Evolutionary conservation across 2,888 invertebrate species (phyloP).

Genomic region (Scaptomyza caliginosa): DNA sequence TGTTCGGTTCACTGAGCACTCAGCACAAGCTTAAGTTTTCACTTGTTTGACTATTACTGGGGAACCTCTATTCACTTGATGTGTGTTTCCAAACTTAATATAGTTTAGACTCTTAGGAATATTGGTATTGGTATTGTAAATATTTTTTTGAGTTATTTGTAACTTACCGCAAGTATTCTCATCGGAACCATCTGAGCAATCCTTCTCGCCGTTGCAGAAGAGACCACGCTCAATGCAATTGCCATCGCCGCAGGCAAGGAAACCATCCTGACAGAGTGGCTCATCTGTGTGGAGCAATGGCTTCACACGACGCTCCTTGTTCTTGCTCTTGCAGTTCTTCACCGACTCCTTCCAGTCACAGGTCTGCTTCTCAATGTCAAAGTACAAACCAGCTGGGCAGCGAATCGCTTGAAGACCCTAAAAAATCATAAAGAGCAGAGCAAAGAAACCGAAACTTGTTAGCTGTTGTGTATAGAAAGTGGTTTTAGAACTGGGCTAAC

Average conservation of each 20-base stretch:
- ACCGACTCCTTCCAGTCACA: slow-evolving; percentile 97
- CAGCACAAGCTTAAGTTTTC: slow-evolving; percentile 5
- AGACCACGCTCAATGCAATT: slow-evolving; percentile 94
- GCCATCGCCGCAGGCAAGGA: slow-evolving; percentile 94
- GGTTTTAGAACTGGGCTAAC: neutral
- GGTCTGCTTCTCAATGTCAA: slow-evolving; percentile 97
- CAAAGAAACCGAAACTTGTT: neutral
- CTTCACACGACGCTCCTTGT: slow-evolving; percentile 94
- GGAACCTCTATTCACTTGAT: neutral
- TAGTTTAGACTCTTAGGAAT: too few species aligned
- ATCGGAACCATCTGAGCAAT: slow-evolving; percentile 94
- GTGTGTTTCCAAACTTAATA: neutral
- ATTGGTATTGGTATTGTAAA: too few species aligned
- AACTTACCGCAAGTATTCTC: slow-evolving; percentile 96
- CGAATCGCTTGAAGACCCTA: slow-evolving; percentile 96
- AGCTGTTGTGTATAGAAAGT: neutral
- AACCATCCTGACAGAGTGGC: slow-evolving; percentile 94
- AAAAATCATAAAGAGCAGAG: slow-evolving; percentile 5
- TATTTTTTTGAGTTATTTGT: too few species aligned
- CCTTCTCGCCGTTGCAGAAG: slow-evolving; percentile 96
- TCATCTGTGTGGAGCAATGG: slow-evolving; percentile 95
- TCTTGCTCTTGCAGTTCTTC: slow-evolving; percentile 96
- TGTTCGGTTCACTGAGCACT: slow-evolving; percentile 21
- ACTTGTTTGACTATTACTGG: slow-evolving; percentile 12
- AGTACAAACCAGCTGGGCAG: slow-evolving; percentile 95